Base-by-base conservation (phyloP, 1,140 invertebrate species). In the Acromyrmex heyeri region DNA sequence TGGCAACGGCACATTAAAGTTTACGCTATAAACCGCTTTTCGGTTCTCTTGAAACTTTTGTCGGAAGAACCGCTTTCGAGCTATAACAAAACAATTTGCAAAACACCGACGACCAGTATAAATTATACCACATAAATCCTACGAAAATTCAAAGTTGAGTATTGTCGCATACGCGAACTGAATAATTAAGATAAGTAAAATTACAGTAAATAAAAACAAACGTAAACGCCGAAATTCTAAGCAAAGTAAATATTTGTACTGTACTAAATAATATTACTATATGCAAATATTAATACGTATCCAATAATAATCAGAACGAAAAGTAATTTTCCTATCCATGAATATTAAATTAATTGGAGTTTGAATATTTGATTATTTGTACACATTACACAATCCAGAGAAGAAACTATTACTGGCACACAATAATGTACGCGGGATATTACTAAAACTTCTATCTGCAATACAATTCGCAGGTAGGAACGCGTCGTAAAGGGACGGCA, bases 361-460 rank as follows among this genome's bases (percentile, higher is more conserved):
- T 55, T 7, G 21, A 67, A 67, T 67, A 78, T 78, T 78, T 65
- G 6, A 78, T 65, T 65, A 50, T 50, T 10, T 44, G 27, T 38
- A 18, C 44, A 44, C 67, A 53, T 53, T 53, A 14, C 61, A 53
- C n/a, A 53, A 79, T 53, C 14, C 77, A 62, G 44, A n/a, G 64
- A 82, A 82, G 67, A 34, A 59, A 21, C 55, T 73, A 73, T 73
- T 82, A 81, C 4, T 59, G 12, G 24, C 55, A 16, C 21, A 34
- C 18, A 38, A 44, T 44, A 12, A 34, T n/a, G 44, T 6, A 21
- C 6, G 77, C 44, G 57, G 16, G 12, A 61, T 73, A 38, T 48
- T 61, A 62, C 18, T 61, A 69, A 83, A 83, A 83, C 79, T 75
- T 83, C 44, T 55, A 44, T 83, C 38, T 83, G 34, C 69, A 16